Evolutionary conservation across 2,113 vertebrate genomes (phyloP), one percentile per base, ranked within the genome.

Genomic region (Coregonus clupeaformis): DNA sequence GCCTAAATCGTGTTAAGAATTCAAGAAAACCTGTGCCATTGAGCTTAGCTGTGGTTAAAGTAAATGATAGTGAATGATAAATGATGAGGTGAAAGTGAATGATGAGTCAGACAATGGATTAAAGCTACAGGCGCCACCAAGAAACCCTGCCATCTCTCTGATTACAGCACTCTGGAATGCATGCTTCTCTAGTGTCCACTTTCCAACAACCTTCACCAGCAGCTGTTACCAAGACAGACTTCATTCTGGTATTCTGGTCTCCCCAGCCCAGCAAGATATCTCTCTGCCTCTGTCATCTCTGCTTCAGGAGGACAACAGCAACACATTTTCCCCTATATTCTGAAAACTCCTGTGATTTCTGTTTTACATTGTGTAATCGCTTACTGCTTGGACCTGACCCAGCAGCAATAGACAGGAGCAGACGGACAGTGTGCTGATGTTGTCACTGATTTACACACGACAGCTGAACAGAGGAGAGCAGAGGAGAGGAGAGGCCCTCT

Each of bases 121-220:
- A 52, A 16, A 49, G 47, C 47, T 49, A 60, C 72, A 76, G 76
- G 71, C 69, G 68, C 65, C 75, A 77, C 78, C 63, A 66, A 71
- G 55, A 64, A 73, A 74, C 69, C 59, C 76, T 32, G 62, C 59
- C 71, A 73, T 60, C 73, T 71, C 80, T 82, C 74, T 87, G 81
- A 83, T 75, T 87, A 77, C 90, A 89, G 84, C 74, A 79, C 84
- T 83, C 77, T 90, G 91, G 88, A 92, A 94, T 93, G 90, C 82
- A 90, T 88, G 89, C 88, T 90, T 89, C 90, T 87, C 87, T 79
- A 82, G 86, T 87, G 86, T 91, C 89, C 88, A 87, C 69, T 85
- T 80, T 86, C 82, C 6, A 22, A 60, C 57, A 60, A 3, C 20
- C 20, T 11, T 16, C 57, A 9, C 2, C 67, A 13, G 47, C 78